These are phyloP conservation scores for Ranitomeya imitator DNA, from an alignment of 2,113 vertebrate species.

Conservation along the genomic window DNA sequence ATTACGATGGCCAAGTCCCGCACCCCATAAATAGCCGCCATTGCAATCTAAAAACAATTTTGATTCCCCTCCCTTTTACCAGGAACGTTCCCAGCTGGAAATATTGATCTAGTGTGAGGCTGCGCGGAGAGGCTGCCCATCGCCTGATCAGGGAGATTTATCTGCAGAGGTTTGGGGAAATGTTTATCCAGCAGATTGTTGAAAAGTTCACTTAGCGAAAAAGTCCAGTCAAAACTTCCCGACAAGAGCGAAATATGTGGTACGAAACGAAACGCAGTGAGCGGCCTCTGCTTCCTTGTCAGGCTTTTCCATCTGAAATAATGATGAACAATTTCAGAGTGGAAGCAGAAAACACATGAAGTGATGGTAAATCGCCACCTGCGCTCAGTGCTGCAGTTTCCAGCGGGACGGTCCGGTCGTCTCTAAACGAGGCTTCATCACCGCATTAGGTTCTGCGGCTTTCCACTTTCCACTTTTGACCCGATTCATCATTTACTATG, in stretches of 20 bases:
- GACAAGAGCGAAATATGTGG: conserved; percentile 34
- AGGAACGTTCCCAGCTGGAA: conserved; percentile 32
- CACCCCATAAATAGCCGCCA: conserved; percentile 56
- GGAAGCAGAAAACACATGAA: not conserved
- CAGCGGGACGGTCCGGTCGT: not conserved
- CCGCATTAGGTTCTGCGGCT: not conserved
- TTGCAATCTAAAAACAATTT: conserved; percentile 50
- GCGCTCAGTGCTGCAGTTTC: not conserved
- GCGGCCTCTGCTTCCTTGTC: conserved; percentile 5
- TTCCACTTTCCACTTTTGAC: not conserved
- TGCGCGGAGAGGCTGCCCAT: conserved; percentile 11
- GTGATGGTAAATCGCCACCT: not conserved
- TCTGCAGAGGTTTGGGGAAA: not conserved
- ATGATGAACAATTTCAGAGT: conserved; percentile 7
- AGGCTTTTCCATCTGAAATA: conserved; percentile 1
- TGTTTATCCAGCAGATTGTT: conserved; percentile 41
- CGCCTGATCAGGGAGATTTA: conserved; percentile 14
- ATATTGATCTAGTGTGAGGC: conserved; percentile 53
- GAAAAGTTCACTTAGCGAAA: not conserved
- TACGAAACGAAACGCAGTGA: not conserved
- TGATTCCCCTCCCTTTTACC: conserved; percentile 36
- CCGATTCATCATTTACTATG: too few species aligned
- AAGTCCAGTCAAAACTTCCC: conserved; percentile 28
- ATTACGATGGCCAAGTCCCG: conserved; percentile 46
- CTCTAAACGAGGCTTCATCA: not conserved